Conservation (phyloP, 2,888 invertebrate species). For the Polymixis flavicincta region DNA sequence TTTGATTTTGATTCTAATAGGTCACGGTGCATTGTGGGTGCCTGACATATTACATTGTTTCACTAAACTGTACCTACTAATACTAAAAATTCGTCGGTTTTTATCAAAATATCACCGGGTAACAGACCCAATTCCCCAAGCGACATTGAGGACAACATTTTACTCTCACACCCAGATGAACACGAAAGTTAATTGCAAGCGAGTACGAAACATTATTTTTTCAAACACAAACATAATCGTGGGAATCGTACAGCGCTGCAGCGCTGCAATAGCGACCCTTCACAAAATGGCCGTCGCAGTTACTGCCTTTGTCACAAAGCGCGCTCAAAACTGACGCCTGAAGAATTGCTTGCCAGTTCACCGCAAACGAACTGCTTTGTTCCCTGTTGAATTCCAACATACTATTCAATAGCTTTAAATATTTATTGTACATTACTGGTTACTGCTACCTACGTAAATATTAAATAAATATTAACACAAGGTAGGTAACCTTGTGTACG, state of each 20-base stretch:
- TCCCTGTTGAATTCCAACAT: constrained; percentile 59
- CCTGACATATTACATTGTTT: background rate
- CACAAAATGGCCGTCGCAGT: constrained; percentile 62
- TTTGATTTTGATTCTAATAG: too few relatives aligned
- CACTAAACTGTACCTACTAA: background rate
- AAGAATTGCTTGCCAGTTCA: constrained; percentile 69
- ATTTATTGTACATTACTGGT: constrained; percentile 47
- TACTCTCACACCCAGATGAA: constrained; percentile 41
- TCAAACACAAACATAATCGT: constrained; percentile 54
- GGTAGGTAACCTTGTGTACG: background rate
- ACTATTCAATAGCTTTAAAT: constrained; percentile 54
- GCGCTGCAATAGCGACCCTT: constrained; percentile 47
- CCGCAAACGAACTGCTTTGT: constrained; percentile 62
- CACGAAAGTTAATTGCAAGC: constrained; percentile 53
- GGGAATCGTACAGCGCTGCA: constrained; percentile 42
- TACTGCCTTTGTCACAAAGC: constrained; percentile 72
- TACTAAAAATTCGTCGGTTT: background rate
- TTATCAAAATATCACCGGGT: constrained; percentile 14
- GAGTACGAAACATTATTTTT: constrained; percentile 48
- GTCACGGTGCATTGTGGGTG: background rate
- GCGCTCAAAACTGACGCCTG: constrained; percentile 69
- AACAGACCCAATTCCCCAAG: constrained; percentile 6
- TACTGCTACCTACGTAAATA: constrained; percentile 32
- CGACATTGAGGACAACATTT: constrained; percentile 28
- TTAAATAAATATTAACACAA: background rate